Base-by-base conservation (phyloP, 2,797 vertebrate species). In the Alca torda region DNA sequence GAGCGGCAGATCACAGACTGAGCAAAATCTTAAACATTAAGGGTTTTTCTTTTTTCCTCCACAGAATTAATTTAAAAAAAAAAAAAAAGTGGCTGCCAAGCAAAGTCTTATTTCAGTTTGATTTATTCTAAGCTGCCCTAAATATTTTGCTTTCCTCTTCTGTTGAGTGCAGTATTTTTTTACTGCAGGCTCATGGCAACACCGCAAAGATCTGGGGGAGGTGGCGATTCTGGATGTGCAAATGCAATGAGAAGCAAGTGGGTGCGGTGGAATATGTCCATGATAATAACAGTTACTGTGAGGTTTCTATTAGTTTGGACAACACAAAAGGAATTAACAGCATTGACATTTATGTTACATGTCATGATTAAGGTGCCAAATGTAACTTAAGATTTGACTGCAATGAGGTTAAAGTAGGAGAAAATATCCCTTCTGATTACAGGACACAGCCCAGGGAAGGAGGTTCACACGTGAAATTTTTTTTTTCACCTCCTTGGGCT, bases 141-240 rank as follows among this genome's bases (percentile, higher is more conserved):
- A 96, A 94, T 96, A 95, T 89, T 96, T 89, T 90, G 43, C 45
- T 89, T 87, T 93, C 45, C 65, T 90, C 25, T 93, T 94, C 73
- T 63, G 24, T 48, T 56, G 48, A 43, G 25, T 69, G 57, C 65
- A 84, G 50, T 43, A 67, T 56, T 65, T 93, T 48, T 95, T 80
- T 83, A 78, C 63, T 81, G 65, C 67, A 86, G 82, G 69, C 65
- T 94, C 48, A 76, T 73, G 51, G 65, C 41, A 89, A 61, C 51
- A 43, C 81, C 6, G 1, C 50, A 86, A 87, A 90, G 57, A 68
- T 83, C 33, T 24, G 13, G 5, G 23, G 31, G 61, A 95, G 48
- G 68, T 0, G 2, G 70, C 77, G 53, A 56, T 72, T 94, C 51
- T 89, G 69, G n/a, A 68, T 90, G 37, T 83, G 37, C 5, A 21